These are phyloP conservation scores for Epizoanthus illoricatus DNA, from an alignment of 92 coral and sea anemone genomes.

Conservation along the genomic window DNA sequence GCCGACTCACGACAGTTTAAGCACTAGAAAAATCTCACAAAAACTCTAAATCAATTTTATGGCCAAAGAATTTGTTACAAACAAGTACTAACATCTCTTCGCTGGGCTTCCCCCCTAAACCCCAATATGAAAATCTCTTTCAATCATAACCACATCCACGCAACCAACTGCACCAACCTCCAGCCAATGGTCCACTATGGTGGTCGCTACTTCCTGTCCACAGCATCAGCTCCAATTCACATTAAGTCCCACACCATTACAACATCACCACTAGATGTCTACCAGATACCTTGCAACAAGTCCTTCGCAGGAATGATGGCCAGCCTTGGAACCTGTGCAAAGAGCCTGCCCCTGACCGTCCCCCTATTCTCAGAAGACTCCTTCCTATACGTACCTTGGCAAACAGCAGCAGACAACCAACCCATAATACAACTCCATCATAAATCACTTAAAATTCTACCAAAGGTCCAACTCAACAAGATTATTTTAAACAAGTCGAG, in stretches of 20 bases:
- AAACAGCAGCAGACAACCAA: constrained; percentile 6
- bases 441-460: not conserved
- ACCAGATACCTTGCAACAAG: constrained; percentile 26
- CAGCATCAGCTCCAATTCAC: constrained; percentile 7
- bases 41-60: constrained; percentile 14
- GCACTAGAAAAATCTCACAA: constrained; percentile 13
- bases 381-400: constrained; percentile 24
- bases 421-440: constrained; percentile 2
- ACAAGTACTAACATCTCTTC: constrained; percentile 13
- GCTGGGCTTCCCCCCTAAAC: constrained; percentile 31
- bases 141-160: constrained; percentile 20
- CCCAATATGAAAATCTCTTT: constrained; percentile 27
- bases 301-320: constrained; percentile 19
- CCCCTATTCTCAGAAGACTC: constrained; percentile 16
- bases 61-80: constrained; percentile 19
- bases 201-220: constrained; percentile 25
- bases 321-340: constrained; percentile 22
- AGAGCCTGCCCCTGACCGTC: not conserved
- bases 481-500: constrained; percentile 7
- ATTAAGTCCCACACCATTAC: constrained; percentile 6
- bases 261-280: not conserved
- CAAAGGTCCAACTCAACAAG: constrained; percentile 15
- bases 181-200: constrained; percentile 34
- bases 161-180: constrained; percentile 38
- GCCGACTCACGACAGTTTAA: constrained; percentile 16